Evolutionary conservation across 2,113 vertebrate species (phyloP).

Genomic region (Motacilla tschutschensis): DNA sequence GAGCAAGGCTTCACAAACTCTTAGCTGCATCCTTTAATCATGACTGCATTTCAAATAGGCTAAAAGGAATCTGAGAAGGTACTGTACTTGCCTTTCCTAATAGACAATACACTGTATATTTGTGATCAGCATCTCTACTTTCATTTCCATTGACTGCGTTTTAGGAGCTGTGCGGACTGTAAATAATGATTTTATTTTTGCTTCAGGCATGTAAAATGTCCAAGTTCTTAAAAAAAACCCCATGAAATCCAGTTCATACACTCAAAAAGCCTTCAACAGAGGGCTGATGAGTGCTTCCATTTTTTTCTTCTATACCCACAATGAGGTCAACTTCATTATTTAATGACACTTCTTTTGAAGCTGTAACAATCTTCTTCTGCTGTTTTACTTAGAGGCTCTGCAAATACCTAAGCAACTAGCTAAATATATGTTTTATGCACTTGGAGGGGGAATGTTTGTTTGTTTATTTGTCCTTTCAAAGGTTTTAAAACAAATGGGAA

Average conservation of each 20-base stretch:
- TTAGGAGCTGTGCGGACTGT: neutral
- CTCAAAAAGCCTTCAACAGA: neutral
- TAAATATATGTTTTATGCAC: constrained; percentile 11
- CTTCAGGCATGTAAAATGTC: neutral
- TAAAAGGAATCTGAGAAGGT: constrained; percentile 76
- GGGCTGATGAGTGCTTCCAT: neutral
- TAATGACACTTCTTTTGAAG: constrained; percentile 23
- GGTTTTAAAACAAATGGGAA: constrained; percentile 42
- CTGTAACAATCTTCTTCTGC: neutral
- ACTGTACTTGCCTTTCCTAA: constrained; percentile 14
- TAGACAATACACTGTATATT: neutral
- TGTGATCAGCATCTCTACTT: neutral
- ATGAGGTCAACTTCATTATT: neutral
- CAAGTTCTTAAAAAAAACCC: neutral
- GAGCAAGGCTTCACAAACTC: constrained; percentile 42
- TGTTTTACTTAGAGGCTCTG: neutral
- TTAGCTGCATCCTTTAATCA: constrained; percentile 67
- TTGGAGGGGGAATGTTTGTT: constrained; percentile 26
- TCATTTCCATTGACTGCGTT: neutral
- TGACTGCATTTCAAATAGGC: constrained; percentile 75
- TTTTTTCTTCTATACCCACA: neutral
- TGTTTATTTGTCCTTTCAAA: constrained; percentile 42
- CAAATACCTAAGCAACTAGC: neutral
- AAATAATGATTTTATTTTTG: neutral
- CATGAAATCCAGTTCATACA: neutral